Percentiles rank a stretch among this genome's conserved stretches.
phyloP scores from a whole-genome alignment of 2,113 vertebrate genomes.

The Desmodus rotundus region DNA sequence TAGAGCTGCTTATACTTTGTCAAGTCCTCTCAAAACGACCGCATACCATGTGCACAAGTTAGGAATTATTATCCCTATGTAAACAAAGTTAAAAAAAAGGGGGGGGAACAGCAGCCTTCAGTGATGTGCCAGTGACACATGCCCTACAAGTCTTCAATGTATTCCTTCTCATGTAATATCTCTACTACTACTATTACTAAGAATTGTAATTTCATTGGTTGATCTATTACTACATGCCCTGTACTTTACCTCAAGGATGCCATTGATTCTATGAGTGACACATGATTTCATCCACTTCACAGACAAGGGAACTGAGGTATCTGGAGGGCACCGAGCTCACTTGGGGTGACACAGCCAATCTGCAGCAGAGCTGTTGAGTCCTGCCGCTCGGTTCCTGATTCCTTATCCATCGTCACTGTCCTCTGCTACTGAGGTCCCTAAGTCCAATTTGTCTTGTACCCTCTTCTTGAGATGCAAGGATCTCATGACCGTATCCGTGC shows the following conservation, averaged over 20 bases:
- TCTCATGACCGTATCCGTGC: not conserved
- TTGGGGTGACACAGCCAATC: not conserved
- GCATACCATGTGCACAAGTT: not conserved
- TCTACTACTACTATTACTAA: not conserved
- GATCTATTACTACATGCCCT: not conserved
- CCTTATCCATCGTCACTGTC: not conserved
- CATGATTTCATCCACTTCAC: not conserved
- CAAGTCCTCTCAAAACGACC: not conserved
- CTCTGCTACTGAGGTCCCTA: not conserved
- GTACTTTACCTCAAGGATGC: not conserved
- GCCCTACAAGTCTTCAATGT: not conserved
- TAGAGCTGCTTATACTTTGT: not conserved
- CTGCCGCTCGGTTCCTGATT: not conserved
- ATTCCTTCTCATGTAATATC: not conserved
- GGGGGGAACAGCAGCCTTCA: rapidly evolving
- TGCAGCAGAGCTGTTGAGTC: not conserved
- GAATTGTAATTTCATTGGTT: not conserved
- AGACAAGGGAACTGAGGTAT: not conserved
- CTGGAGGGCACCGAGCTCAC: not conserved
- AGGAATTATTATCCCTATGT: not conserved
- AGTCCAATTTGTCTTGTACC: not conserved
- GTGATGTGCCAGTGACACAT: not conserved
- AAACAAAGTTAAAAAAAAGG: not conserved
- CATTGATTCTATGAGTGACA: rapidly evolving
- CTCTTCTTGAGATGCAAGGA: not conserved